Evolutionary conservation across 92 coral and sea anemone genomes (phyloP), one percentile per base, ranked within the genome.

Genomic region (Palythoa grandiflora): DNA sequence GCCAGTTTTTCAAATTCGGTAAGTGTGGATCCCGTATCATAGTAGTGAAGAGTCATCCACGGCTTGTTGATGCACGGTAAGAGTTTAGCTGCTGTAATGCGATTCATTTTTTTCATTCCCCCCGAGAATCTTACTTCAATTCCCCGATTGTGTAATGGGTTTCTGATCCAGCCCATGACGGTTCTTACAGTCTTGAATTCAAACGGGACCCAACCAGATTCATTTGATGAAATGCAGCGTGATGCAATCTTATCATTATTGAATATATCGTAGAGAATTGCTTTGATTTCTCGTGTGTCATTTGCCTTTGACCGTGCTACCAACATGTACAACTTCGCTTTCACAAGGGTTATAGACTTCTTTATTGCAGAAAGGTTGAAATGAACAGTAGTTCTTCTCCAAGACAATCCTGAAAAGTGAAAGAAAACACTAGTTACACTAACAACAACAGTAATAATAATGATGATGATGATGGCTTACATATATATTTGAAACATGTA

Each of bases 161-260:
- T 47, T 19, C 15, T 44, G 10, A 81, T 53, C 86, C 86, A 81
- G 86, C 14, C 40, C 39, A 47, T 47, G 48, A 66, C 63, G 8
- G 63, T 37, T 6, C 9, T 20, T 16, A 47, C 75, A 47, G 75
- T 48, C 39, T 40, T 81, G 75, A 81, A 50, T 65, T 66, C 61
- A 20, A 81, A 66, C 6, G 63, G 28, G 5, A 16, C 3, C 91
- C 91, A 89, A 39, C 83, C 91, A 5, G 91, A 89, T 57, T 44
- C 55, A 13, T 73, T 48, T 51, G 77, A 61, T 74, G 76, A 17
- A 73, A 89, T 53, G 35, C 48, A 28, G 19, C 88, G 77, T 9
- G 91, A 83, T 36, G 84, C 61, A 54, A 89, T 57, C 61, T 83
- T 83, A 37, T 63, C 55, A 15, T 75, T 68, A 14, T 81, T 74